Percentiles rank a stretch among this genome's conserved stretches.
These are phyloP conservation scores for Spilarctia lutea DNA, from an alignment of 2,888 invertebrate genomes.

Conservation along the genomic window DNA sequence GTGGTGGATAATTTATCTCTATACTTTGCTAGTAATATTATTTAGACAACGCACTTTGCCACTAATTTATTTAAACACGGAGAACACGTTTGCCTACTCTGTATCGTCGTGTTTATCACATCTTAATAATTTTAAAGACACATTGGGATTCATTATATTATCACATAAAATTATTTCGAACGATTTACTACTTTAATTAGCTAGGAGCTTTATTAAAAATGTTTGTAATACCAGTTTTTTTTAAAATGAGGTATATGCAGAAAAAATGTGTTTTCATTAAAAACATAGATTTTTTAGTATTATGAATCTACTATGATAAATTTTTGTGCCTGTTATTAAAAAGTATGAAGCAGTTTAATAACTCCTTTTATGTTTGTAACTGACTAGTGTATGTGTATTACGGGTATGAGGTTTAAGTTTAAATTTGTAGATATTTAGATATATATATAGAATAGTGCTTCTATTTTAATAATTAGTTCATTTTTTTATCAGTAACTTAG, in stretches of 20 bases:
- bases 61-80: slow-evolving; percentile 34
- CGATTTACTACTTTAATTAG: not conserved
- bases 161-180: not conserved
- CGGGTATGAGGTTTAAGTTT: not conserved
- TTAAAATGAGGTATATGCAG: not conserved
- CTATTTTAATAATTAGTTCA: not conserved
- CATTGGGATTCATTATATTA: slow-evolving; percentile 3
- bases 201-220: not conserved
- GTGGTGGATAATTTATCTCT: slow-evolving; percentile 15
- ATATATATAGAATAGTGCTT: not conserved
- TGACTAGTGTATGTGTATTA: too few relatives aligned
- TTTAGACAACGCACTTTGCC: slow-evolving; percentile 18
- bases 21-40: slow-evolving; percentile 22
- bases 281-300: not conserved
- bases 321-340: not conserved
- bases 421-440: not conserved
- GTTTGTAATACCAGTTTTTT: not conserved
- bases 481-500: not conserved
- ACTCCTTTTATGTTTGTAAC: not conserved
- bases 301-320: too few relatives aligned
- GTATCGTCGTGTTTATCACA: slow-evolving; percentile 12
- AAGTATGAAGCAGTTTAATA: not conserved
- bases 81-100: slow-evolving; percentile 41
- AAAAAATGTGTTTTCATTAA: not conserved
- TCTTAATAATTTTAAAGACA: slow-evolving; percentile 11